phyloP scores from a whole-genome alignment of 2,113 vertebrate species.

The Silurus asotus region DNA sequence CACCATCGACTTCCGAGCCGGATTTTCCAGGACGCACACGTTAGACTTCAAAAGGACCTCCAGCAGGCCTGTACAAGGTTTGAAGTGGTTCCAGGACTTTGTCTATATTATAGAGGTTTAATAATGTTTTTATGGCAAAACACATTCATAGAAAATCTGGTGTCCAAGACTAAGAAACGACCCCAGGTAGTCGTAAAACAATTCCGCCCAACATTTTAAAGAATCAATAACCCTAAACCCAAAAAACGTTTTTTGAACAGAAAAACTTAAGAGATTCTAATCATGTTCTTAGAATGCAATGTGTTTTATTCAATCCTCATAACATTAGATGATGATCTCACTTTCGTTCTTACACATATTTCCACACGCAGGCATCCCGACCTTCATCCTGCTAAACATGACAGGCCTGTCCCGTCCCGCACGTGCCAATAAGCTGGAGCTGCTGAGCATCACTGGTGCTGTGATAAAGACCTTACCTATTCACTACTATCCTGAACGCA shows the following conservation, averaged over 20 bases:
- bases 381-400: constrained; percentile 91
- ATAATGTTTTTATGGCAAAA: neutral
- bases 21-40: constrained; percentile 88
- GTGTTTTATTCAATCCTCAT: too few species aligned
- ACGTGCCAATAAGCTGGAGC: constrained; percentile 84
- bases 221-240: too few species aligned
- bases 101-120: neutral
- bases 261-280: neutral
- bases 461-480: constrained; percentile 88
- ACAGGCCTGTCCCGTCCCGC: constrained; percentile 85
- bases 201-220: too few species aligned
- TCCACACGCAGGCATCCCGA: constrained; percentile 82
- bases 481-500: constrained; percentile 83
- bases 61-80: constrained; percentile 93
- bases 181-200: too few species aligned
- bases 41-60: constrained; percentile 88
- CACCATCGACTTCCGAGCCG: constrained; percentile 92
- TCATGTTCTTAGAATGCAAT: neutral
- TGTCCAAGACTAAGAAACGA: too few species aligned
- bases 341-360: neutral
- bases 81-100: constrained; percentile 33
- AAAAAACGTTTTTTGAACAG: too few species aligned
- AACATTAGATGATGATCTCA: neutral
- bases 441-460: constrained; percentile 81
- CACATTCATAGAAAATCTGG: neutral